Evolutionary conservation across 2,797 vertebrate genomes (phyloP).

Genomic region (Crenuchus spilurus): DNA sequence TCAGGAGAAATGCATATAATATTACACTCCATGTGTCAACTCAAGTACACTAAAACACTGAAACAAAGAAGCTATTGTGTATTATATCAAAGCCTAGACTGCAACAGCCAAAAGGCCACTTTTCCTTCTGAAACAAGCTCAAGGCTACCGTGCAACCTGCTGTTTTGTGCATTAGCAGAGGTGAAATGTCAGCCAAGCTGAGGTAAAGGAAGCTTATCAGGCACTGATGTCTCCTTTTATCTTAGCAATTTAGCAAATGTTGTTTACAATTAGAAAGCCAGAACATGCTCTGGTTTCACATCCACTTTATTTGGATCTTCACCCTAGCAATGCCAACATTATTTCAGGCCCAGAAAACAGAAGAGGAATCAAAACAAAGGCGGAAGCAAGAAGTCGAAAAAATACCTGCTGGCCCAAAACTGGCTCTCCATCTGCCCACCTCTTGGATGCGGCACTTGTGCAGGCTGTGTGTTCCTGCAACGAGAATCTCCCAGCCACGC

Average conservation of each 20-base stretch:
- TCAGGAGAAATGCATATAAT: slow-evolving; percentile 31
- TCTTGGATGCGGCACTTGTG: slow-evolving; percentile 52
- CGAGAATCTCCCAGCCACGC: slow-evolving; percentile 69
- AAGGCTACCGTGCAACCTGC: neutral
- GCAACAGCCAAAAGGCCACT: slow-evolving; percentile 8
- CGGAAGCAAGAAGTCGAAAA: slow-evolving; percentile 72
- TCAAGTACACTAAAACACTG: slow-evolving; percentile 3
- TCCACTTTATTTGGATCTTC: slow-evolving; percentile 34
- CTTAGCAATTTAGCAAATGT: neutral
- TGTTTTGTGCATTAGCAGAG: slow-evolving; percentile 10
- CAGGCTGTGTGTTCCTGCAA: slow-evolving; percentile 50
- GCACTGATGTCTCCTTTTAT: neutral
- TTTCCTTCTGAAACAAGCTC: neutral
- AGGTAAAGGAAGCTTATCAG: neutral
- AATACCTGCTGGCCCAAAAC: slow-evolving; percentile 80
- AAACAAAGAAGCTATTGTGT: slow-evolving; percentile 25
- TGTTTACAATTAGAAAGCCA: slow-evolving; percentile 12
- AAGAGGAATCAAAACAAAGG: slow-evolving; percentile 74
- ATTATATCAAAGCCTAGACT: neutral
- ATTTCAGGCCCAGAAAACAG: slow-evolving; percentile 61
- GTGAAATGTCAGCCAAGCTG: neutral
- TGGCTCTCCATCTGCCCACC: slow-evolving; percentile 77
- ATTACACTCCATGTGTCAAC: slow-evolving; percentile 30
- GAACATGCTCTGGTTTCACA: slow-evolving; percentile 22
- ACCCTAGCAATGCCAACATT: slow-evolving; percentile 61